Evolutionary conservation across 2,113 vertebrate species (phyloP), one percentile per base, ranked within the genome.

Genomic region (Microtus oregoni): DNA sequence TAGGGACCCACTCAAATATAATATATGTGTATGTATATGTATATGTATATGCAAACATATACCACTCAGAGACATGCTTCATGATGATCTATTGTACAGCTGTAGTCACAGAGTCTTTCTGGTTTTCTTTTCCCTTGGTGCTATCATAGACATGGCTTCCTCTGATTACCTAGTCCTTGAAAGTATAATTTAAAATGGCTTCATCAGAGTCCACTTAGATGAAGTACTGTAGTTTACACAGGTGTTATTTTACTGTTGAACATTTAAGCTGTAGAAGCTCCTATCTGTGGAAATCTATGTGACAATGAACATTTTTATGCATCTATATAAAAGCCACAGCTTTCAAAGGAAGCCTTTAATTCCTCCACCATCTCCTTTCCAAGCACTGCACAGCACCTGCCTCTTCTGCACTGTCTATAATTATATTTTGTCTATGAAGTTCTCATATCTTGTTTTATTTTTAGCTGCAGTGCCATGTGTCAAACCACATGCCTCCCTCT

Each of bases 391-490:
- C 38, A 61, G 52, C 55, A 65, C 50, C 82, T 92, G 52, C 63
- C 89, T 97, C 68, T 41, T 65, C 44, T 28, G 3, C 20, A 79
- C 24, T 70, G 24, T 79, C 91, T 85, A 30, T 72, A 87, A 58
- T 38, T 92, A 50, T 35, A 91, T 72, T 95, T 94, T 79, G 79
- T 73, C 26, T 61, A 61, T 91, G 82, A 89, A 93, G 81, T 93
- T 90, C 63, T 70, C 92, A 88, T 30, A 73, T 70, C 50, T 95
- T 47, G 41, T 28, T 95, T 95, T 91, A 94, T 93, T 97, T 95
- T 97, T 55, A 88, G 70, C 30, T 52, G 50, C 41, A 75, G 50
- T 86, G 5, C 63, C 82, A 47, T 32, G 91, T 91, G 91, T 58
- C 70, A 85, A 92, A 61, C 63, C 30, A 63, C 22, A 0, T 32